Percentiles rank a stretch among this genome's conserved stretches.
Evolutionary conservation across 2,113 vertebrate species (phyloP).

Genomic region (Steatornis caripensis): DNA sequence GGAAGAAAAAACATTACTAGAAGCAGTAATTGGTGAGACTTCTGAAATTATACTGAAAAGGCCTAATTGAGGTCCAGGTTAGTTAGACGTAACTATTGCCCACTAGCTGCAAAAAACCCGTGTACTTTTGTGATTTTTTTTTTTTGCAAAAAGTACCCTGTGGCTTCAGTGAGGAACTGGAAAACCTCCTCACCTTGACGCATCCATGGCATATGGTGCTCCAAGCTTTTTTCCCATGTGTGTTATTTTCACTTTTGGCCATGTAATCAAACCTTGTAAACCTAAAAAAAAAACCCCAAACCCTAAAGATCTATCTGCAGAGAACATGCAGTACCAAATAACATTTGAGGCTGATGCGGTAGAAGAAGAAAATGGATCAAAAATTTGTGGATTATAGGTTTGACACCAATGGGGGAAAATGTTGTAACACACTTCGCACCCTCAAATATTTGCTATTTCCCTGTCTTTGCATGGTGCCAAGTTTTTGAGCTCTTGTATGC

Average conservation of each 20-base stretch:
- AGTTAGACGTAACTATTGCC: neutral
- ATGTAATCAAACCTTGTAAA: slow-evolving; percentile 29
- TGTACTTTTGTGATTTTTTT: neutral
- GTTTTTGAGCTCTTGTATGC: slow-evolving; percentile 7
- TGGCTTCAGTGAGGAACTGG: slow-evolving; percentile 28
- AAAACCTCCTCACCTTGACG: slow-evolving; percentile 6
- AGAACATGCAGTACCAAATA: slow-evolving; percentile 68
- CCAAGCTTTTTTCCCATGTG: neutral
- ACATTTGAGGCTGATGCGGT: slow-evolving; percentile 60
- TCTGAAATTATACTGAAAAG: slow-evolving; percentile 35
- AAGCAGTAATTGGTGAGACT: slow-evolving; percentile 16
- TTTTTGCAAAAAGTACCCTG: neutral
- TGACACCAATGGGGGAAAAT: slow-evolving; percentile 39
- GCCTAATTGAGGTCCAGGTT: neutral
- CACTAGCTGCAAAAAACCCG: neutral
- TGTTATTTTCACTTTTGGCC: slow-evolving; percentile 56
- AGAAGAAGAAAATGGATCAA: slow-evolving; percentile 66
- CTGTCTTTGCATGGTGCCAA: neutral
- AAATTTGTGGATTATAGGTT: slow-evolving; percentile 69
- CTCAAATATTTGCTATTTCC: slow-evolving; percentile 56
- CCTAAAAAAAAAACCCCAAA: neutral
- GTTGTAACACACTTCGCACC: slow-evolving; percentile 32
- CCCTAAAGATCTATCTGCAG: slow-evolving; percentile 20
- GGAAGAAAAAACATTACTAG: neutral
- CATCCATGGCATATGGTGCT: neutral